These are phyloP conservation scores for Rhinichthys osculus DNA, from an alignment of 2,797 vertebrate species.

Conservation along the genomic window DNA sequence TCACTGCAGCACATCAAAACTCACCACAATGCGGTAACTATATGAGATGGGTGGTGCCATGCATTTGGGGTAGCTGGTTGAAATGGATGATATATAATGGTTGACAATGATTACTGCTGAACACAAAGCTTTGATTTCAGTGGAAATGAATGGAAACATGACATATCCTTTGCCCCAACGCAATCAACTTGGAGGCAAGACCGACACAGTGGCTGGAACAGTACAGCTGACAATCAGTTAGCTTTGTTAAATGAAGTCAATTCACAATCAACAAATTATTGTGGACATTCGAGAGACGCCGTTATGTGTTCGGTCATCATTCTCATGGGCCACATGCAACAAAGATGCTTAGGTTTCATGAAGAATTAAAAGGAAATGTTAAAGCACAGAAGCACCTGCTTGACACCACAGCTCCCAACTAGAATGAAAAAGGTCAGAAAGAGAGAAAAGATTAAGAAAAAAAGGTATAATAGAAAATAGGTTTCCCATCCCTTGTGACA, in stretches of 20 bases:
- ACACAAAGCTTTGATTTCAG: conserved; percentile 52
- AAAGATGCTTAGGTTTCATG: neutral
- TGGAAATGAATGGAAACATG: conserved; percentile 59
- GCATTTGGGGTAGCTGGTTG: conserved; percentile 65
- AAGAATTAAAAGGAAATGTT: conserved; percentile 27
- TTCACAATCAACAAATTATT: neutral
- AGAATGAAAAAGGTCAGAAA: conserved; percentile 49
- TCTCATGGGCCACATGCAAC: conserved; percentile 24
- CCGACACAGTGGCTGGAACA: conserved; percentile 77
- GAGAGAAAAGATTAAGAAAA: conserved; percentile 27
- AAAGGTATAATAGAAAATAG: neutral
- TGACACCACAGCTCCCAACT: conserved; percentile 62
- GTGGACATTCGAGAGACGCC: neutral
- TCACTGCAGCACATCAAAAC: conserved; percentile 77
- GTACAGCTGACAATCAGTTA: conserved; percentile 65
- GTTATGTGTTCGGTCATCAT: conserved; percentile 6
- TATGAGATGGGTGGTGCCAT: conserved; percentile 68
- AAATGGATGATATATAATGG: conserved; percentile 32
- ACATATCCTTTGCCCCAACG: conserved; percentile 51
- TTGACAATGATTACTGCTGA: conserved; percentile 29
- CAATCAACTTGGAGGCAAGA: conserved; percentile 65
- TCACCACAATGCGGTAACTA: conserved; percentile 69
- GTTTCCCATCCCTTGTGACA: conserved; percentile 34
- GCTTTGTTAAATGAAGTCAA: conserved; percentile 67
- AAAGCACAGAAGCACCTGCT: conserved; percentile 49